Base-by-base conservation (phyloP, 37 sponge, comb jelly and placozoan species). In the Lycopodina hypogea region DNA sequence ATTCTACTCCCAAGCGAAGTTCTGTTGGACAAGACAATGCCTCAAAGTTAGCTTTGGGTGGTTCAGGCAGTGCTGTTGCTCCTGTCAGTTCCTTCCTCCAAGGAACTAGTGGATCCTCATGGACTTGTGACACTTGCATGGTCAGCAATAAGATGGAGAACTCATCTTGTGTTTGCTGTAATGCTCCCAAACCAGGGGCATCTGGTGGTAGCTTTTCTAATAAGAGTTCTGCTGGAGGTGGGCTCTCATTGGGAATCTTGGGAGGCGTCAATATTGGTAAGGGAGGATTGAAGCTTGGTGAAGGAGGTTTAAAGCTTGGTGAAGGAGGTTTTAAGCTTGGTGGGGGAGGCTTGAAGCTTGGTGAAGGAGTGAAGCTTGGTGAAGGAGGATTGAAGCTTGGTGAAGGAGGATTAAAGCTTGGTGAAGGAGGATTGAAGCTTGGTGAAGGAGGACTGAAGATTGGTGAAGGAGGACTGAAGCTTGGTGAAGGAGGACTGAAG, bases 91-190 rank as follows among this genome's bases (percentile, higher is more conserved):
- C 67, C 28, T 42, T 84, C 35, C 15, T 77, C 48, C 85, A 71
- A 66, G 62, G 65, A 38, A 63, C 72, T 8, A 29, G 32, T 39
- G 17, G 67, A 71, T 48, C 79, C 80, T 33, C 72, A 39, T 91
- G 92, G 92, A 24, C 56, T 0, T 92, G 93, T 81, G 78, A 69
- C 60, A 78, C 71, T 23, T 92, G 93, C 75, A 52, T 92, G 62
- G 55, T 92, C 14, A 42, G 40, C 51, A 92, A 92, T 75, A 81
- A 73, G 51, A 9, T 60, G 6, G 75, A 72, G 23, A 56, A 34
- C 15, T 33, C 1, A 18, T 18, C n/a, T 29, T 92, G 93, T 77
- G 63, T 81, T 9, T 78, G 86, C 0, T 92, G 93, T 66, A 35
- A 42, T 12, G 76, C 86, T 32, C 56, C 64, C 18, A 81, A 48